phyloP scores from a whole-genome alignment of 2,113 vertebrate species.

The human region GRCh38 chr11:114698001-114698500 shows the following conservation, averaged over 20 bases:
- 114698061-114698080: background rate
- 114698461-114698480: slow-evolving; percentile 64
- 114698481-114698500: slow-evolving; percentile 75
- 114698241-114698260: slow-evolving; percentile 45
- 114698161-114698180: background rate
- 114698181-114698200: slow-evolving; percentile 61
- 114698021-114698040: background rate
- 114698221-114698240: slow-evolving; percentile 57
- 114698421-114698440: slow-evolving; percentile 74
- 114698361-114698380: slow-evolving; percentile 70
- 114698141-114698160: background rate
- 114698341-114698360: slow-evolving; percentile 73
- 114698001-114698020: background rate
- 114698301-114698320: slow-evolving; percentile 48
- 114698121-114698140: background rate
- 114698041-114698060: background rate
- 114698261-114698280: slow-evolving; percentile 19
- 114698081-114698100: background rate
- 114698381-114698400: slow-evolving; percentile 60
- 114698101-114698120: accelerated
- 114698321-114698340: slow-evolving; percentile 69
- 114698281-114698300: slow-evolving; percentile 66
- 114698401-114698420: slow-evolving; percentile 67
- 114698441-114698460: slow-evolving; percentile 76
- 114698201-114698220: background rate